Base-by-base conservation (phyloP, 2,113 vertebrate species). In the Phodopus roborovskii region DNA sequence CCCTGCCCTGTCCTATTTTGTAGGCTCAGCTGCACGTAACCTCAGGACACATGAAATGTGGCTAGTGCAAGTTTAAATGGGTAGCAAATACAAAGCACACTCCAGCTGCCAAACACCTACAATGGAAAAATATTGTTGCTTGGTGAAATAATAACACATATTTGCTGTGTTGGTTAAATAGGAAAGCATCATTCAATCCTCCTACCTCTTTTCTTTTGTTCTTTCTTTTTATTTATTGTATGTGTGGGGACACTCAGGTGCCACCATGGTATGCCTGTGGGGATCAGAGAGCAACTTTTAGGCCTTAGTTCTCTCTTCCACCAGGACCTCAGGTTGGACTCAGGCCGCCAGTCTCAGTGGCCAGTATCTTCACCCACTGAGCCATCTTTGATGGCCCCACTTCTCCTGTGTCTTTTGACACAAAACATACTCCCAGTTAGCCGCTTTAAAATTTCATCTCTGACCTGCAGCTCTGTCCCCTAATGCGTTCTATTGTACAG, bases 1-100 rank as follows among this genome's bases (percentile, higher is more conserved):
- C 8, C 60, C 68, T 7, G 11, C 13, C 7, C 22, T 3, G 1
- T 3, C 39, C 7, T 17, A 0, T 4, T 13, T 7, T 0, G 73
- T 7, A 66, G 62, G 48, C 42, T 81, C 22, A 24, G 30, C 30
- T 33, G 39, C 45, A 17, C 0, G 3, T 12, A 19, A n/a, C 33
- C 3, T 0, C 20, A 1, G 42, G 83, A 64, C 33, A 2, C 73
- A 24, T 17, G 26, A 48, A 50, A 22, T 5, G 2, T 28, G 53
- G 12, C 39, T 26, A 16, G 36, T 26, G 3, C 5, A 22, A 50
- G 45, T 9, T 19, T 30, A 78, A n/a, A 66, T 8, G 36, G 17
- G 24, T 3, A 78, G 3, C 7, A 60, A 90, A 30, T 17, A 26
- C 12, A 19, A 15, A 64, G 68, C 5, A 28, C 33, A 24, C 1